These are phyloP conservation scores for Chrysocyon brachyurus DNA, from an alignment of 2,797 vertebrate species.

Conservation along the genomic window DNA sequence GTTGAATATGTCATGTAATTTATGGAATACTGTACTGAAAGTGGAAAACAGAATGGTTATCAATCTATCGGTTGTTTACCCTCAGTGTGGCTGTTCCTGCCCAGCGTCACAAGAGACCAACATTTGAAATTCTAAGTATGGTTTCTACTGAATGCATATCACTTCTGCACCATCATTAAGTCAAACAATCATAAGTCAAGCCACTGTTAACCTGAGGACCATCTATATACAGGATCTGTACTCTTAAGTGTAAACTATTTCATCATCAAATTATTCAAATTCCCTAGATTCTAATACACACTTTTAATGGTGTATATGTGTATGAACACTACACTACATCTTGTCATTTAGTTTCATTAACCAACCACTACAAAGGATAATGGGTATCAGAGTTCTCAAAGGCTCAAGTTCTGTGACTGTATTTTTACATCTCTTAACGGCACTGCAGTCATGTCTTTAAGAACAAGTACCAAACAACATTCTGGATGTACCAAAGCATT, in stretches of 20 bases:
- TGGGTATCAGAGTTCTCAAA: slow-evolving; percentile 26
- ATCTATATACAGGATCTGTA: rapidly evolving
- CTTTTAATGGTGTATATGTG: background rate
- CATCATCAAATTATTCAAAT: background rate
- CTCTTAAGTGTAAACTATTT: background rate
- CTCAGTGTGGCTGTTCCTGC: background rate
- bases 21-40: background rate
- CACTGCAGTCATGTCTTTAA: background rate
- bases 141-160: background rate
- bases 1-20: background rate
- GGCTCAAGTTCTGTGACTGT: background rate
- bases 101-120: background rate
- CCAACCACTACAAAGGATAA: slow-evolving; percentile 12
- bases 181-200: background rate
- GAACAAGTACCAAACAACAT: background rate
- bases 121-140: background rate
- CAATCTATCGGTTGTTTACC: background rate
- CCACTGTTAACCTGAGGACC: background rate
- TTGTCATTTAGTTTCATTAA: slow-evolving; percentile 49
- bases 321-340: background rate
- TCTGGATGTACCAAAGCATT: slow-evolving; percentile 11
- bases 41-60: background rate
- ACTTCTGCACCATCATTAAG: background rate
- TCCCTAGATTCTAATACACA: background rate
- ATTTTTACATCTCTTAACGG: slow-evolving; percentile 23